phyloP scores from a whole-genome alignment of 2,888 invertebrate genomes.

The Lampropteryx suffumata region DNA sequence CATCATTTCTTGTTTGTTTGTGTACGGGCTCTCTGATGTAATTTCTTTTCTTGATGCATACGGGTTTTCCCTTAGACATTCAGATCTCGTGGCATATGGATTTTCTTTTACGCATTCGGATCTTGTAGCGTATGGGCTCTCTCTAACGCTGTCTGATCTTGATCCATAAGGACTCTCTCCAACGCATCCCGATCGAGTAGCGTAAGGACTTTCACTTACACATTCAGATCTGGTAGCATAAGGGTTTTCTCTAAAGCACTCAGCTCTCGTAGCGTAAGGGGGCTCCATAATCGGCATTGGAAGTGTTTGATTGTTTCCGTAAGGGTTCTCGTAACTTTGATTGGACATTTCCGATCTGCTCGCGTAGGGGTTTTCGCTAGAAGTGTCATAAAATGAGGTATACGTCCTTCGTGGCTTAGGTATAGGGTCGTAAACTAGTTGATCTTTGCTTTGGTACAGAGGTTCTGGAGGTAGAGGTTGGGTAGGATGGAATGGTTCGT shows the following conservation, averaged over 20 bases:
- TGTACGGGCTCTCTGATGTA: constrained; percentile 51
- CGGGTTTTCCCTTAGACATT: constrained; percentile 49
- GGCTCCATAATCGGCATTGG: constrained; percentile 70
- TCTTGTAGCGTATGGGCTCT: constrained; percentile 50
- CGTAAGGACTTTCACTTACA: constrained; percentile 51
- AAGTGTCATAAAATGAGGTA: constrained; percentile 73
- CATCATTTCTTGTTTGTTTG: constrained; percentile 55
- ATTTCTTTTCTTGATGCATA: constrained; percentile 51
- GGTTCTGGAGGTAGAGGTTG: constrained; percentile 81
- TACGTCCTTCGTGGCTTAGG: constrained; percentile 79
- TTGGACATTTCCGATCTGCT: constrained; percentile 70
- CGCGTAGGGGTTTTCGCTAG: constrained; percentile 70
- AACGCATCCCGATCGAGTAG: constrained; percentile 44
- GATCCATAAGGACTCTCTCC: constrained; percentile 51
- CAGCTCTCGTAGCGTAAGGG: constrained; percentile 48
- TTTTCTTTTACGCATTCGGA: constrained; percentile 49
- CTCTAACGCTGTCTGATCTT: constrained; percentile 46
- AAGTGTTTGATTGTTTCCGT: constrained; percentile 67
- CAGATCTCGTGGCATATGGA: constrained; percentile 40
- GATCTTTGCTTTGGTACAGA: constrained; percentile 78
- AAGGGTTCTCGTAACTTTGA: constrained; percentile 73
- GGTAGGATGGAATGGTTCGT: constrained; percentile 77
- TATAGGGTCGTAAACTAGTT: constrained; percentile 76
- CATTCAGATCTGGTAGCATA: constrained; percentile 51
- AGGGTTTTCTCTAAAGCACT: constrained; percentile 49